A percentile compares a stretch with the other conserved stretches of the same genome.
Evolutionary conservation across 2,113 vertebrate species (phyloP).

Genomic region (Morone chrysops): DNA sequence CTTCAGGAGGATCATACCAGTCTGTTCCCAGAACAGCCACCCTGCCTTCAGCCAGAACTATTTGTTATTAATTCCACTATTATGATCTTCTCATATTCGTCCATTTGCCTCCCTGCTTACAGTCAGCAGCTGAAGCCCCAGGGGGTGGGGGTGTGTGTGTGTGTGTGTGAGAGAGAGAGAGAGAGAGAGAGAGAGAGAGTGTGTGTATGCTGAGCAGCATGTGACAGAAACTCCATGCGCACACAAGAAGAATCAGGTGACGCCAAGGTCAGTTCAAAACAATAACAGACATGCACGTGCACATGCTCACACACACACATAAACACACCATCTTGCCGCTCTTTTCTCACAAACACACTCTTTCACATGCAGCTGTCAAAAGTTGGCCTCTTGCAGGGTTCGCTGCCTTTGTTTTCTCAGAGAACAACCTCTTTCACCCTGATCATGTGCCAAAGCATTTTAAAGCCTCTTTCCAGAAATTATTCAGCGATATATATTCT

Average conservation of each 20-base stretch:
- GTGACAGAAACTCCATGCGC: conserved; percentile 56
- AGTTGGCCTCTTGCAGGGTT: conserved; percentile 43
- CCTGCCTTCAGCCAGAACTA: conserved; percentile 58
- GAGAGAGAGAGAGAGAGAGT: background rate
- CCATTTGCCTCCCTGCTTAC: conserved; percentile 44
- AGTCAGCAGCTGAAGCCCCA: conserved; percentile 60
- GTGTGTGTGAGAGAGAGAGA: background rate
- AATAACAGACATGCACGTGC: conserved; percentile 56
- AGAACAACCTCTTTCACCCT: conserved; percentile 44
- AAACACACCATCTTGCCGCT: background rate
- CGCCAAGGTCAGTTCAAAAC: conserved; percentile 68
- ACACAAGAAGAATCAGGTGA: conserved; percentile 68
- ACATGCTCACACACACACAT: conserved; percentile 22
- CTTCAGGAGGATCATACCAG: conserved; percentile 56
- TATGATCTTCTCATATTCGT: conserved; percentile 64
- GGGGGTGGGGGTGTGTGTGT: conserved; percentile 34
- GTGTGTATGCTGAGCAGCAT: conserved; percentile 53
- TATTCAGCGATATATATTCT: background rate
- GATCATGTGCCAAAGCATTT: conserved; percentile 46
- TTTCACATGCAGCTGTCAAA: conserved; percentile 69
- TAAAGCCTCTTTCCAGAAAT: conserved; percentile 8
- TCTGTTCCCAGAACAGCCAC: conserved; percentile 70
- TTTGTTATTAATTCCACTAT: conserved; percentile 77
- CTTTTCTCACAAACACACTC: conserved; percentile 46
- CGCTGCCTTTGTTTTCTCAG: conserved; percentile 41